Base-by-base conservation (phyloP, 2,888 invertebrate genomes). In the Gymnocheta viridis region DNA sequence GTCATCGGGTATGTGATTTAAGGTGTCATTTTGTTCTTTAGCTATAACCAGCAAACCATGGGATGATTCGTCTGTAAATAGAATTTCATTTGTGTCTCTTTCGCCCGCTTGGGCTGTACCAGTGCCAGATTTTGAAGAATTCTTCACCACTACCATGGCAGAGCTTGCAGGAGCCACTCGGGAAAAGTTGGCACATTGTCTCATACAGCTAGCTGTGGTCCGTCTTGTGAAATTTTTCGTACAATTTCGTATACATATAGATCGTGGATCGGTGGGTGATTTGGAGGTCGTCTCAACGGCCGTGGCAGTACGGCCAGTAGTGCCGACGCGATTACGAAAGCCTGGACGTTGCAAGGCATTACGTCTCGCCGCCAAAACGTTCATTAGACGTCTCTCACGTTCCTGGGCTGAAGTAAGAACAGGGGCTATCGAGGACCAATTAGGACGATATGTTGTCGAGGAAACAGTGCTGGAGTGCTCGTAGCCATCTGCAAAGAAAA, bases 331-430 rank as follows among this genome's bases (percentile, higher is more conserved):
- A 54, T 93, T 92, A 24, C 93, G 92, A 86, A 93, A 92, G 54
- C 94, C 92, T 32, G 93, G 94, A 14, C 92, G 93, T 67, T 94
- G 92, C 64, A 94, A 91, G 73, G 94, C 94, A 49, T 94, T 93
- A 66, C 95, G 92, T 32, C 95, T 91, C 0, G 94, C 94, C 0
- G 94, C 94, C 84, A 95, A 91, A 60, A 95, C 90, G 9, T 93
- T 93, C 89, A 93, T 92, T 74, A 94, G 91, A 85, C 94, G 94
- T 54, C 93, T 93, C 86, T 94, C 94, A 38, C 94, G 89, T 77
- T 90, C 90, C 73, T 90, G 92, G 5, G 94, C 93, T 29, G 90
- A 86, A 67, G 87, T 89, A 3, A 73, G 82, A 17, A 58, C 85
- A 4, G 89, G 87, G 17, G 89, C 87, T 19, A 88, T 73, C 51